These are phyloP conservation scores for Cerastis rubricosa DNA, from an alignment of 2,888 invertebrate species.

Conservation along the genomic window DNA sequence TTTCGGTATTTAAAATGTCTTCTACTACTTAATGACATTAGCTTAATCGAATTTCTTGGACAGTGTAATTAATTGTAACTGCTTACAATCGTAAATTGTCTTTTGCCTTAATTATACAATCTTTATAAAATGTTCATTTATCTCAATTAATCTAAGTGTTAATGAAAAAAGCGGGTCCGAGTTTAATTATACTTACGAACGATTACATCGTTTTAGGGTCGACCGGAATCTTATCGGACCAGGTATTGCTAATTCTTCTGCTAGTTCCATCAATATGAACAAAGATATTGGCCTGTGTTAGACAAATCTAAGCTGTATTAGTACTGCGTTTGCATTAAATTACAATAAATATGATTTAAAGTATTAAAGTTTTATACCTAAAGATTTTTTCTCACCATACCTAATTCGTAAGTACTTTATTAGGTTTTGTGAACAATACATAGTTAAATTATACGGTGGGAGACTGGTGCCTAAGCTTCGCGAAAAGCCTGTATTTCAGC, in stretches of 20 bases:
- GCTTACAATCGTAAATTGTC: conserved; percentile 56
- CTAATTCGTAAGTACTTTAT: no score
- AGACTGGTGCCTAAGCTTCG: no score
- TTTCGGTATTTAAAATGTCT: conserved; percentile 24
- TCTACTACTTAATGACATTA: conserved; percentile 12
- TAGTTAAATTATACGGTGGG: no score
- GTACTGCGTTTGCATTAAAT: background rate
- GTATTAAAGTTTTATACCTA: background rate
- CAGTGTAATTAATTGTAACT: conserved; percentile 53
- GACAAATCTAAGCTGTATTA: background rate
- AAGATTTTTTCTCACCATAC: no score
- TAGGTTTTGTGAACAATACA: no score
- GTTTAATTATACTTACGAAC: conserved; percentile 58
- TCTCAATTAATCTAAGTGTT: conserved; percentile 59
- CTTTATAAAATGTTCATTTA: conserved; percentile 60
- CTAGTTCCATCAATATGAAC: background rate
- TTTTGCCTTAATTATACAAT: conserved; percentile 61
- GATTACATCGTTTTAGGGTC: conserved; percentile 37
- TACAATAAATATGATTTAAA: background rate
- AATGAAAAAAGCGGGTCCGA: conserved; percentile 57
- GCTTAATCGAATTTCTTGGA: conserved; percentile 49
- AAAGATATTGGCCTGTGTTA: background rate
- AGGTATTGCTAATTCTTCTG: conserved; percentile 36
- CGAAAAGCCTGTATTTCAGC: no score
- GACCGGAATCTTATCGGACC: conserved; percentile 34